Percentiles rank a stretch among this genome's conserved stretches.
phyloP scores from a whole-genome alignment of 1,140 invertebrate species.

The Aphaenogaster floridana region DNA sequence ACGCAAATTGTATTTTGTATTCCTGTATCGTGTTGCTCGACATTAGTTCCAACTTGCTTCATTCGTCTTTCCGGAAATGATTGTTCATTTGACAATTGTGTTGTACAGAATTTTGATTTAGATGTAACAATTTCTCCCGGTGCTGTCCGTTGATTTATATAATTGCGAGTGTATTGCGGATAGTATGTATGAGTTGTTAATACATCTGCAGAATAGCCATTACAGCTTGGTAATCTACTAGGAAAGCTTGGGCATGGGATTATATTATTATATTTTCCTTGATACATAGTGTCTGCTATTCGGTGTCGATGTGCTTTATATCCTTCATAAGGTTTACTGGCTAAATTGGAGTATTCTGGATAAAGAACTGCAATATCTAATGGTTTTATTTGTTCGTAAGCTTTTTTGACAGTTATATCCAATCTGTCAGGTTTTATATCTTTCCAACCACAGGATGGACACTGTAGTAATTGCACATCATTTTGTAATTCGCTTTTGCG shows the following conservation, averaged over 20 bases:
- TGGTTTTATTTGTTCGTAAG: not conserved
- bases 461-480: constrained; percentile 39
- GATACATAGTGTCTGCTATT: constrained; percentile 2
- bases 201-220: not conserved
- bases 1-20: constrained; percentile 23
- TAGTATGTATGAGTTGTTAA: not conserved
- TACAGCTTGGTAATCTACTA: not conserved
- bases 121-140: not conserved
- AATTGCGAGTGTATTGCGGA: not conserved
- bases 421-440: not conserved
- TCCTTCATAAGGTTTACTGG: not conserved
- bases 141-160: not conserved
- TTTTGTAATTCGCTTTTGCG: not conserved
- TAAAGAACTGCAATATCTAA: not conserved
- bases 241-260: not conserved
- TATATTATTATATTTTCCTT: not conserved
- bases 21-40: not conserved
- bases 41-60: not conserved
- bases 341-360: constrained; percentile 4
- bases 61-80: not conserved
- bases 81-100: not conserved
- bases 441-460: constrained; percentile 66
- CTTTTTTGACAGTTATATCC: not conserved
- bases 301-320: not conserved
- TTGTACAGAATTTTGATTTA: not conserved